A percentile compares a stretch with the other conserved stretches of the same genome.
Evolutionary conservation across 2,113 vertebrate genomes (phyloP).

Genomic region (Ancistrus triradiatus): DNA sequence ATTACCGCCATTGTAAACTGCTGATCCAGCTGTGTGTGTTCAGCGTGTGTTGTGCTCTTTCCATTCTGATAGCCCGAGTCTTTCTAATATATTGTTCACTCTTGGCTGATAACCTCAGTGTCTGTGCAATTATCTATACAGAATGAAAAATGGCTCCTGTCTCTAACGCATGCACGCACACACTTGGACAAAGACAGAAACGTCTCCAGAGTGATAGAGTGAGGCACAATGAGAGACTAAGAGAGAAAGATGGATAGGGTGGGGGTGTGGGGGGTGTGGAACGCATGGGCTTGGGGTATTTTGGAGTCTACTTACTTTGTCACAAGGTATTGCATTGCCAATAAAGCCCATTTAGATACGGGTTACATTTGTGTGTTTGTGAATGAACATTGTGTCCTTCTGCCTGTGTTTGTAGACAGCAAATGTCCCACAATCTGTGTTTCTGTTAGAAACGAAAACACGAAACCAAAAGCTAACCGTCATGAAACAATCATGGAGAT

Average conservation of each 20-base stretch:
- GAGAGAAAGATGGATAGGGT: constrained; percentile 13
- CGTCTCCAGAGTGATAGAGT: constrained; percentile 21
- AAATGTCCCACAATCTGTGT: no score
- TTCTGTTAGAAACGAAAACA: no score
- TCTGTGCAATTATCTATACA: constrained; percentile 15
- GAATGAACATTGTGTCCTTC: background rate
- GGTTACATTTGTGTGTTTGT: background rate
- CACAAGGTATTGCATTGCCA: constrained; percentile 35
- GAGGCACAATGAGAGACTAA: constrained; percentile 10
- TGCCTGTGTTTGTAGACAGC: no score
- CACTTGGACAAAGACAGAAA: background rate
- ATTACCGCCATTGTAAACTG: no score
- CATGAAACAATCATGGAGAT: no score
- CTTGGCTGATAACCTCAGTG: constrained; percentile 26
- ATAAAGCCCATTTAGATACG: constrained; percentile 37
- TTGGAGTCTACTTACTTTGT: constrained; percentile 29
- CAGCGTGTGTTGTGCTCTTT: background rate
- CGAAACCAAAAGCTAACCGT: no score
- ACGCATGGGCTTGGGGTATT: constrained; percentile 22
- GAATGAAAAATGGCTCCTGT: constrained; percentile 4
- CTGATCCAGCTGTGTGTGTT: no score
- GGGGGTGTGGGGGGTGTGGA: constrained; percentile 21
- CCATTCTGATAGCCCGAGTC: background rate
- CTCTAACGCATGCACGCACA: constrained; percentile 2
- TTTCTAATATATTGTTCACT: constrained; percentile 18